Conservation (phyloP, 1,140 invertebrate genomes). For the Pygmarrhopalites habei region DNA sequence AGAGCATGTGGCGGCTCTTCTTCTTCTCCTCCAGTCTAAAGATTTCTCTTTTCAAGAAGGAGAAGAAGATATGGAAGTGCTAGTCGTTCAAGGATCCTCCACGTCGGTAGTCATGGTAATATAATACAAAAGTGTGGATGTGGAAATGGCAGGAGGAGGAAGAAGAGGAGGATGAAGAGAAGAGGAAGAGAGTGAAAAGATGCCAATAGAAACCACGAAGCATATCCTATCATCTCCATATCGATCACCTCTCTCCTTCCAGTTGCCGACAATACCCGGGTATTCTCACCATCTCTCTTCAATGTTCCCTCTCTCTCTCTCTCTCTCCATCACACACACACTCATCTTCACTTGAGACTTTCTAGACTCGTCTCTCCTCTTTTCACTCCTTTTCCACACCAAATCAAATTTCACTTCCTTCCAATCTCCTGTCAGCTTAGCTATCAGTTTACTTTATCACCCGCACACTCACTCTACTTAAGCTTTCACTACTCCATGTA, state of each 20-base stretch:
- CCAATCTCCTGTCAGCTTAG: neutral
- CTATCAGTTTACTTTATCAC: too few relatives aligned
- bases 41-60: too few relatives aligned
- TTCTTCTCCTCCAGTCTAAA: too few relatives aligned
- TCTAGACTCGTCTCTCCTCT: neutral
- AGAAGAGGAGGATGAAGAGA: constrained; percentile 2
- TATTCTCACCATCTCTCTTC: constrained; percentile 12
- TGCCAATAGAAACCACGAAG: constrained; percentile 5
- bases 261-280: constrained; percentile 15
- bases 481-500: too few relatives aligned
- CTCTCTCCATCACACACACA: neutral
- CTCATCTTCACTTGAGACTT: too few relatives aligned
- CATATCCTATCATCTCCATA: constrained; percentile 15
- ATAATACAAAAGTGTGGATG: too few relatives aligned
- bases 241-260: constrained; percentile 2
- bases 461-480: too few relatives aligned
- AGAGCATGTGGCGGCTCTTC: too few relatives aligned
- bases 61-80: too few relatives aligned
- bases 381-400: neutral
- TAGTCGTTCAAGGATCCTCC: too few relatives aligned
- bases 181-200: neutral
- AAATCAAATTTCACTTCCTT: constrained; percentile 13
- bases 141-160: neutral
- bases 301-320: constrained; percentile 2
- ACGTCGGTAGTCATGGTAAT: too few relatives aligned